These are phyloP conservation scores for Hormaphis cornu DNA, from an alignment of 1,140 invertebrate species.

Conservation along the genomic window DNA sequence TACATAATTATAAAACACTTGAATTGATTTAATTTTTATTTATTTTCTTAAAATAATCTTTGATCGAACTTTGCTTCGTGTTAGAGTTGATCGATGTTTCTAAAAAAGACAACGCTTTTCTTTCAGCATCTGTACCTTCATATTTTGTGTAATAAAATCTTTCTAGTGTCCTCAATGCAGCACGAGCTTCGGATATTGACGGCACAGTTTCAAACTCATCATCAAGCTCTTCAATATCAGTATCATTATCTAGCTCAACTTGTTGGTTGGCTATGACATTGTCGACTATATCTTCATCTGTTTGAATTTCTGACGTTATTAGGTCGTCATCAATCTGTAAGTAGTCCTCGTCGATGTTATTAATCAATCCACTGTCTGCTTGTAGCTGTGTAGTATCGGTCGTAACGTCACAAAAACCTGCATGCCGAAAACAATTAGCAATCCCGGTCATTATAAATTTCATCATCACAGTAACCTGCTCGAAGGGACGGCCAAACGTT, in stretches of 20 bases:
- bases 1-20: too few species aligned
- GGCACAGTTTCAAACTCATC: not conserved
- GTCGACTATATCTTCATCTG: not conserved
- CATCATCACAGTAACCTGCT: not conserved
- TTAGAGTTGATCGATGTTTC: not conserved
- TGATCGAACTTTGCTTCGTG: too few species aligned
- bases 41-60: too few species aligned
- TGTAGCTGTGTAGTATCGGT: not conserved
- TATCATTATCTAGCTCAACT: not conserved
- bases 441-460: not conserved
- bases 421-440: not conserved
- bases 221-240: not conserved
- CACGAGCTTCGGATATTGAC: not conserved
- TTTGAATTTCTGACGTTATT: not conserved
- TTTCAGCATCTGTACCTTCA: not conserved
- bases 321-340: not conserved
- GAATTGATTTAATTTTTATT: too few species aligned
- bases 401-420: not conserved
- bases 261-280: not conserved
- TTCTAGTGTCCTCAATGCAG: not conserved
- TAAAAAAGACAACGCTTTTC: not conserved
- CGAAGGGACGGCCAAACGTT: not conserved
- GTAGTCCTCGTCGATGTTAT: not conserved
- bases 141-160: too few species aligned
- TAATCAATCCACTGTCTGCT: not conserved